Base-by-base conservation (phyloP, 2,888 invertebrate genomes). In the Deilephila porcellus region DNA sequence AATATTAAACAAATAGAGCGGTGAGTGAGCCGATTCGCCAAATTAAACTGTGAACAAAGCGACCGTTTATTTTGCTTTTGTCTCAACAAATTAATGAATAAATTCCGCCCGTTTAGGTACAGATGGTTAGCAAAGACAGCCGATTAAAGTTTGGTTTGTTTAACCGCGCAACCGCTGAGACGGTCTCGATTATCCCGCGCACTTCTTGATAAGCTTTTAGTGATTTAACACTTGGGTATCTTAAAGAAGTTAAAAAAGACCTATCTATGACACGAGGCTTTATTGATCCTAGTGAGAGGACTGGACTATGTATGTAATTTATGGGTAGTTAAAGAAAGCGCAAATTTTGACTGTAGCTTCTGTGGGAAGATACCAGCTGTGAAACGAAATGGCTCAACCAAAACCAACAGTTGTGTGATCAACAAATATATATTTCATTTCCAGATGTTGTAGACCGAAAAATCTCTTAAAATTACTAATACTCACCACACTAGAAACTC, bases 41-140 rank as follows among this genome's bases (percentile, higher is more conserved):
- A 64, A 64, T 64, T 64, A 45, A 45, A 45, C 45, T 11, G 60
- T 45, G 64, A 45, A 64, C 45, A 64, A 64, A 64, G 64, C 20
- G 64, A 37, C 56, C n/a, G n/a, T 56, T 37, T 37, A n/a, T 64
- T 64, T 20, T 45, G 37, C 64, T 64, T 60, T 64, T 64, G 45
- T 64, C 37, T 45, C 64, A 37, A 64, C 64, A 64, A 64, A 64
- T 64, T 64, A 64, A 64, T 45, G 64, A 64, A 64, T 64, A 62
- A 62, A 32, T 64, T 64, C 20, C 45, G 4, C 37, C 37, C 64
- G 14, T 64, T 64, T 64, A 64, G 64, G 19, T 37, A 45, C 64
- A 64, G 64, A 64, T 64, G 64, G 37, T 37, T 64, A 64, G 20
- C 29, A 64, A 64, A 14, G 37, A 4, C 64, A 20, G 19, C 37